phyloP scores from a whole-genome alignment of 92 coral and sea anemone genomes.

The Epizoanthus ramosus region DNA sequence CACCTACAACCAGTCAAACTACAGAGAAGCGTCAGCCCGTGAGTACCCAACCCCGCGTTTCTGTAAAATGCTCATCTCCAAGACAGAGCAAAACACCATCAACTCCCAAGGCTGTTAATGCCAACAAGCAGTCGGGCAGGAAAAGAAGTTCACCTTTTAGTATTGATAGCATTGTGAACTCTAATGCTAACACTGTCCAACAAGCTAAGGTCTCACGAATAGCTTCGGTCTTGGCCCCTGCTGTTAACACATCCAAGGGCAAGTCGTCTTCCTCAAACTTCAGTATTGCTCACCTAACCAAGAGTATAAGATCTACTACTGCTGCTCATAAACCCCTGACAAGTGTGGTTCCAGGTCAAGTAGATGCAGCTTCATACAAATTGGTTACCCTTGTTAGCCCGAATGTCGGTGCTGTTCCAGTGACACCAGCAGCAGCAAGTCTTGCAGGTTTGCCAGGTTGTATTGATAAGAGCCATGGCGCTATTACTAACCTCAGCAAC shows the following conservation, averaged over 20 bases:
- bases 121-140: slow-evolving; percentile 38
- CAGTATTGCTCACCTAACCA: slow-evolving; percentile 94
- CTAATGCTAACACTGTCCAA: slow-evolving; percentile 40
- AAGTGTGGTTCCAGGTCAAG: background rate
- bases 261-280: slow-evolving; percentile 74
- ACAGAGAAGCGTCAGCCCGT: slow-evolving; percentile 40
- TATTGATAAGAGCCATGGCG: slow-evolving; percentile 8
- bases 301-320: slow-evolving; percentile 50
- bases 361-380: background rate
- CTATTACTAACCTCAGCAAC: slow-evolving; percentile 8
- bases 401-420: background rate
- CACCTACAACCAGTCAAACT: slow-evolving; percentile 26
- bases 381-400: background rate
- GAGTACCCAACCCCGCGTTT: slow-evolving; percentile 40
- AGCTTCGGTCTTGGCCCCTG: background rate
- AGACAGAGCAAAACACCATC: slow-evolving; percentile 22
- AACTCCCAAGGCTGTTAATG: background rate
- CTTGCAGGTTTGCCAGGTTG: slow-evolving; percentile 1
- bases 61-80: slow-evolving; percentile 38
- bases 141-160: slow-evolving; percentile 80
- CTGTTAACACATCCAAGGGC: slow-evolving; percentile 8
- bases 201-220: slow-evolving; percentile 17
- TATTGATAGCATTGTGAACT: slow-evolving; percentile 77
- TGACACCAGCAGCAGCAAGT: slow-evolving; percentile 3
- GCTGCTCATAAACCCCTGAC: background rate